Conservation (phyloP, 2,113 vertebrate genomes). For the Nycticorax nycticorax region DNA sequence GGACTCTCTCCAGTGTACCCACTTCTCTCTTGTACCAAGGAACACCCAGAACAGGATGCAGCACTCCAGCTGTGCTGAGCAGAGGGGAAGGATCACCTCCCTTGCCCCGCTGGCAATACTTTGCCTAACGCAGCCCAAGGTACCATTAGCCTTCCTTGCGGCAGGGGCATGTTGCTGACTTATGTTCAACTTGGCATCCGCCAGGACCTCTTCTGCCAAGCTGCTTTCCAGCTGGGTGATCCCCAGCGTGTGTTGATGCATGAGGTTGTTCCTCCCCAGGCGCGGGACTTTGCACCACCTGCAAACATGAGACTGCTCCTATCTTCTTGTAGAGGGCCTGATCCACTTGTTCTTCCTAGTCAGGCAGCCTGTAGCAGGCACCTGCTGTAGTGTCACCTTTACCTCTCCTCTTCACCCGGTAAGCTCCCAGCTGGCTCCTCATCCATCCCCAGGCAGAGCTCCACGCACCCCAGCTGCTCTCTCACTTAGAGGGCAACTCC, state of each 20-base stretch:
- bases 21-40: background rate
- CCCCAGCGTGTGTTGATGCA: background rate
- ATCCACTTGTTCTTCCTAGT: background rate
- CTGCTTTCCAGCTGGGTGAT: background rate
- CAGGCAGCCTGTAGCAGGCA: background rate
- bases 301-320: background rate
- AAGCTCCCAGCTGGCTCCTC: background rate
- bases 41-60: background rate
- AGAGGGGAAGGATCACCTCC: background rate
- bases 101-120: background rate
- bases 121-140: background rate
- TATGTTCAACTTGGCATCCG: background rate
- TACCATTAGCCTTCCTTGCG: background rate
- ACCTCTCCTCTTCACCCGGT: background rate
- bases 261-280: background rate
- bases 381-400: background rate
- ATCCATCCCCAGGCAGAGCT: background rate
- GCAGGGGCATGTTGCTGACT: background rate
- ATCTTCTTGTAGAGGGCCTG: background rate
- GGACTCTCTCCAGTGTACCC: background rate
- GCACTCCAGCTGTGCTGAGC: background rate
- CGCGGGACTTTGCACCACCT: background rate
- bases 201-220: background rate
- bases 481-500: background rate
- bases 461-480: background rate